These are phyloP conservation scores for Scophthalmus maximus DNA, from an alignment of 2,113 vertebrate genomes.

Conservation along the genomic window DNA sequence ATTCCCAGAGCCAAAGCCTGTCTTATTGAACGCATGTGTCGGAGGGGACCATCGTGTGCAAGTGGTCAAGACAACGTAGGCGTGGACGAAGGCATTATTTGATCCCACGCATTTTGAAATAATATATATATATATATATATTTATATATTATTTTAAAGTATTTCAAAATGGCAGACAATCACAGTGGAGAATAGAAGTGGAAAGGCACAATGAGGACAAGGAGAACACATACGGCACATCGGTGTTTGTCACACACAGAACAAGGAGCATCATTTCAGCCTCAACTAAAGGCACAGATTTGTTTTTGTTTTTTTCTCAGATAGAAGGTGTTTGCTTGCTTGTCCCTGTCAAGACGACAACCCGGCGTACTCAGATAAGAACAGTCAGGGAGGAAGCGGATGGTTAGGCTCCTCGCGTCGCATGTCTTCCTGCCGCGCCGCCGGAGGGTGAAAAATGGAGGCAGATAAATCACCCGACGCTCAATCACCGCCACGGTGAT, in stretches of 20 bases:
- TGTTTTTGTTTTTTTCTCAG: constrained; percentile 31
- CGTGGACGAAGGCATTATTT: constrained; percentile 5
- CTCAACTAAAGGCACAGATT: constrained; percentile 3
- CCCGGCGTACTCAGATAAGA: constrained; percentile 16
- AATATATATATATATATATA: no score
- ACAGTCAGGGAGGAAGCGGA: constrained; percentile 36
- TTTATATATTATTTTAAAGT: no score
- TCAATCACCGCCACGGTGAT: constrained; percentile 63
- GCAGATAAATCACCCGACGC: constrained; percentile 67
- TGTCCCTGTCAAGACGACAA: constrained; percentile 30
- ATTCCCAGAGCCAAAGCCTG: constrained; percentile 52
- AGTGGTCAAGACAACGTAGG: not conserved
- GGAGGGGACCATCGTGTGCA: not conserved
- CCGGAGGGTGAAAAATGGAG: constrained; percentile 74
- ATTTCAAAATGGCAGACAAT: constrained; percentile 80
- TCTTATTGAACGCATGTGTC: constrained; percentile 23
- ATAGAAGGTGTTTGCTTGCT: constrained; percentile 7
- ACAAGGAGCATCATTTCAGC: not conserved
- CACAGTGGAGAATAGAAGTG: constrained; percentile 53
- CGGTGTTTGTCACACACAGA: constrained; percentile 1
- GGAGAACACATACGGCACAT: constrained; percentile 46
- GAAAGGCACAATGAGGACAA: constrained; percentile 66
- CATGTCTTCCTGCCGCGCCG: constrained; percentile 44
- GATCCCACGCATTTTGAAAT: constrained; percentile 25
- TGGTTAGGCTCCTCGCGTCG: constrained; percentile 24